A percentile compares a stretch with the other conserved stretches of the same genome.
These are phyloP conservation scores for Platorchestia sp. DNA, from an alignment of 1,140 invertebrate genomes.

Conservation along the genomic window DNA sequence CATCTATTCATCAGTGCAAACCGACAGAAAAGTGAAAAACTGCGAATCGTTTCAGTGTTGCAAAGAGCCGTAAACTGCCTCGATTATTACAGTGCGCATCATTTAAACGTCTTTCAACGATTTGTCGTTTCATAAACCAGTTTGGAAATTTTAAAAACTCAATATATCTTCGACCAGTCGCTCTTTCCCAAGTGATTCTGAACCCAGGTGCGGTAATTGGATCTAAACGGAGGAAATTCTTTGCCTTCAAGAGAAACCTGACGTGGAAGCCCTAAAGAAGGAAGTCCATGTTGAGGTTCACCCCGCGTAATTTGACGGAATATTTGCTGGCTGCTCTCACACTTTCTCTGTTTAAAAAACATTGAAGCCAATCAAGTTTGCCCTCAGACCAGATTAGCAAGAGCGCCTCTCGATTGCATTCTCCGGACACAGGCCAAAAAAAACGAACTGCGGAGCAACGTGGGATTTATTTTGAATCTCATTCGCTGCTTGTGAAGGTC, in stretches of 20 bases:
- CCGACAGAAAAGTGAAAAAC: background rate
- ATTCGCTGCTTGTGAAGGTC: background rate
- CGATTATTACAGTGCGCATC: background rate
- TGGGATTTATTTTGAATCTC: background rate
- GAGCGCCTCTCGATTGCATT: slow-evolving; percentile 2
- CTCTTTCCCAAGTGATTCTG: background rate
- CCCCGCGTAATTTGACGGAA: slow-evolving; percentile 23
- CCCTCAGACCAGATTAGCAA: background rate
- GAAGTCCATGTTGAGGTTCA: background rate
- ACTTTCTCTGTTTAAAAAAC: slow-evolving; percentile 54
- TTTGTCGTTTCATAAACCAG: background rate
- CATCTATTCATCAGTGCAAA: background rate
- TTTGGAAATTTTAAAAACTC: background rate
- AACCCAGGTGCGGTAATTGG: background rate
- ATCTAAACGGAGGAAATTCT: background rate
- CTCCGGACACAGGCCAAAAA: background rate
- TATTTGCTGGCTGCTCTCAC: slow-evolving; percentile 35
- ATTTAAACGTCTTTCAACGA: background rate
- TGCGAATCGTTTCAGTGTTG: background rate
- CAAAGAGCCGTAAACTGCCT: background rate
- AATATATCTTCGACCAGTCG: background rate
- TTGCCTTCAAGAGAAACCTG: background rate
- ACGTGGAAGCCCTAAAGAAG: background rate
- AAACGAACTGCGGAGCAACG: background rate
- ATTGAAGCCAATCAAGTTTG: slow-evolving; percentile 47